phyloP scores from a whole-genome alignment of 2,113 vertebrate genomes.

The Carassius auratus region DNA sequence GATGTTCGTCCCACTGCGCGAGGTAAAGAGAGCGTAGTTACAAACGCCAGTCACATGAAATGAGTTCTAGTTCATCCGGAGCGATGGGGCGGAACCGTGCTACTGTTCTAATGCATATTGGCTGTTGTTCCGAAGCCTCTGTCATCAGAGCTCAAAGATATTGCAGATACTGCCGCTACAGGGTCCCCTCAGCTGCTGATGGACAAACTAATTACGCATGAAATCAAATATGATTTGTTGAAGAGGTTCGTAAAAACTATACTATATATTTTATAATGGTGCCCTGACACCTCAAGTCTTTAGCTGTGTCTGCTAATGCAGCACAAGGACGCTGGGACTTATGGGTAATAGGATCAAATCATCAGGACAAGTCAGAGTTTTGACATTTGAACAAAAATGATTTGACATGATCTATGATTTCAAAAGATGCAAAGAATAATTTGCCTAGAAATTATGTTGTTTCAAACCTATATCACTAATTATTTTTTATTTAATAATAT shows the following conservation, averaged over 20 bases:
- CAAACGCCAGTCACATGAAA: slow-evolving; percentile 44
- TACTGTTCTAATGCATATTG: slow-evolving; percentile 65
- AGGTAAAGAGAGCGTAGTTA: slow-evolving; percentile 18
- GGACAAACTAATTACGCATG: slow-evolving; percentile 78
- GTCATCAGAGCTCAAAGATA: slow-evolving; percentile 52
- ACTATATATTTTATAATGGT: not conserved
- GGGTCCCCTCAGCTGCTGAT: slow-evolving; percentile 62
- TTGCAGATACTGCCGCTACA: slow-evolving; percentile 54
- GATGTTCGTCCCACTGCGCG: slow-evolving; percentile 39
- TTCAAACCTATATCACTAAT: not conserved
- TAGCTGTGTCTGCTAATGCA: slow-evolving; percentile 14
- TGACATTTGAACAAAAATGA: not conserved
- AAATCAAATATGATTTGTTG: slow-evolving; percentile 78
- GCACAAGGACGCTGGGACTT: not conserved
- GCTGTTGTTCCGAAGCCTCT: slow-evolving; percentile 54
- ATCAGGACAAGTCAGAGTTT: not conserved
- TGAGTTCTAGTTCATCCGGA: slow-evolving; percentile 43
- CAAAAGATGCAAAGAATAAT: not conserved
- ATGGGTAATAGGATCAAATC: slow-evolving; percentile 35
- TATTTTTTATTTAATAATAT: no score
- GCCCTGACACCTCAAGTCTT: slow-evolving; percentile 43
- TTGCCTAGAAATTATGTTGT: not conserved
- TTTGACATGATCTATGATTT: slow-evolving; percentile 12
- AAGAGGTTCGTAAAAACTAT: slow-evolving; percentile 60
- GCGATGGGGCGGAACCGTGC: slow-evolving; percentile 55